A percentile compares a stretch with the other conserved stretches of the same genome.
Conservation (phyloP, 2,113 vertebrate species). For the Cyanoderma ruficeps region DNA sequence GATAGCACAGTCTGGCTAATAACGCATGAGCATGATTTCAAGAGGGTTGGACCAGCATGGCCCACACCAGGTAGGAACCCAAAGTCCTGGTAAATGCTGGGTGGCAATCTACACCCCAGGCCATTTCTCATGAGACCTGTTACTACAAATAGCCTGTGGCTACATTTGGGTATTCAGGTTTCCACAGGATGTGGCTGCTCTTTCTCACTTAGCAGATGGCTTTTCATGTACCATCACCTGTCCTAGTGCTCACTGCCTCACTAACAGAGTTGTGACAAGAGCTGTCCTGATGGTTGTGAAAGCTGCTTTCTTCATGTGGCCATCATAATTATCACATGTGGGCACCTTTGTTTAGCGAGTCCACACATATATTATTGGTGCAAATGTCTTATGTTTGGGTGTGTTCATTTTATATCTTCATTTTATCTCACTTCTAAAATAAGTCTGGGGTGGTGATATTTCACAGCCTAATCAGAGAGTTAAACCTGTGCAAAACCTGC, state of each 20-base stretch:
- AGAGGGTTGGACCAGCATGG: neutral
- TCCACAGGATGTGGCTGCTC: neutral
- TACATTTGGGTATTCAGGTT: neutral
- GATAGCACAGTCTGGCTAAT: neutral
- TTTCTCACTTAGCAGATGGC: conserved; percentile 1
- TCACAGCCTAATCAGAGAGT: neutral
- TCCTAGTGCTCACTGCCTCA: neutral
- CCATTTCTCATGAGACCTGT: neutral
- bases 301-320: neutral
- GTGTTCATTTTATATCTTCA: neutral
- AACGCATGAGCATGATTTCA: neutral
- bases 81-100: neutral
- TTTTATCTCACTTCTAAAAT: neutral
- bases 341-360: neutral
- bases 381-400: neutral
- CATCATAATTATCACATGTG: neutral
- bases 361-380: neutral
- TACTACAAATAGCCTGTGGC: neutral
- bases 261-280: conserved; percentile 9
- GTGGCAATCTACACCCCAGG: neutral
- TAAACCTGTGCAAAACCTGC: neutral
- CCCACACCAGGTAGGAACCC: neutral
- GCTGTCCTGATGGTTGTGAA: neutral
- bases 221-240: neutral
- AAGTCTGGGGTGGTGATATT: neutral